Evolutionary conservation across 2,797 vertebrate species (phyloP).

Genomic region (Tympanoctomys barrerae): DNA sequence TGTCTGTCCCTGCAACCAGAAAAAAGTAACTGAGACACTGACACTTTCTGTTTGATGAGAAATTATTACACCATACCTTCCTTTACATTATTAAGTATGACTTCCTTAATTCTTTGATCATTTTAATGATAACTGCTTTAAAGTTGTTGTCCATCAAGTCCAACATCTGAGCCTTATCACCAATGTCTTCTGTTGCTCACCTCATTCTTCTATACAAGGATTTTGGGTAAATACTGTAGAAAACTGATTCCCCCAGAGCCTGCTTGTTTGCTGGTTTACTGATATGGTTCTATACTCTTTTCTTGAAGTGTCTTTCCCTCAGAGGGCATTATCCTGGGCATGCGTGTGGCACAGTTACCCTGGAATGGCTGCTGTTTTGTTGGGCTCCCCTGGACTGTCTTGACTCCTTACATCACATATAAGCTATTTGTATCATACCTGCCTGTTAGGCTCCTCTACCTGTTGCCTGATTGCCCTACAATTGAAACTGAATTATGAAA

Average conservation of each 20-base stretch:
- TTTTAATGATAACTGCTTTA: not conserved
- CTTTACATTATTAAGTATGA: not conserved
- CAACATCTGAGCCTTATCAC: not conserved
- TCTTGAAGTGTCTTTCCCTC: not conserved
- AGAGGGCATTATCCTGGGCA: not conserved
- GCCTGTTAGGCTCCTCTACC: too few relatives aligned
- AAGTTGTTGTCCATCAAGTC: not conserved
- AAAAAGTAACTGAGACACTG: too few relatives aligned
- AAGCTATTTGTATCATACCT: not conserved
- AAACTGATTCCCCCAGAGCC: not conserved
- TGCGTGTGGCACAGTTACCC: not conserved
- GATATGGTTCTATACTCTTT: not conserved
- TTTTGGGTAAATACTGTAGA: not conserved
- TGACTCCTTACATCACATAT: not conserved
- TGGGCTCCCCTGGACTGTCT: not conserved
- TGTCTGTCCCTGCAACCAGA: too few relatives aligned
- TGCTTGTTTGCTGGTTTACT: conserved; percentile 2
- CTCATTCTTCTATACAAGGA: not conserved
- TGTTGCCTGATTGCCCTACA: not conserved
- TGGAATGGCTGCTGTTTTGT: not conserved
- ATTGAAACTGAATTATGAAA: not conserved
- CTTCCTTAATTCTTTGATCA: not conserved
- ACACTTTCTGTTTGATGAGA: not conserved
- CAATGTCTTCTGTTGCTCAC: not conserved
- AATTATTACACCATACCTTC: not conserved